Base-by-base conservation (phyloP, 2,113 vertebrate genomes). In the Saiga tatarica region DNA sequence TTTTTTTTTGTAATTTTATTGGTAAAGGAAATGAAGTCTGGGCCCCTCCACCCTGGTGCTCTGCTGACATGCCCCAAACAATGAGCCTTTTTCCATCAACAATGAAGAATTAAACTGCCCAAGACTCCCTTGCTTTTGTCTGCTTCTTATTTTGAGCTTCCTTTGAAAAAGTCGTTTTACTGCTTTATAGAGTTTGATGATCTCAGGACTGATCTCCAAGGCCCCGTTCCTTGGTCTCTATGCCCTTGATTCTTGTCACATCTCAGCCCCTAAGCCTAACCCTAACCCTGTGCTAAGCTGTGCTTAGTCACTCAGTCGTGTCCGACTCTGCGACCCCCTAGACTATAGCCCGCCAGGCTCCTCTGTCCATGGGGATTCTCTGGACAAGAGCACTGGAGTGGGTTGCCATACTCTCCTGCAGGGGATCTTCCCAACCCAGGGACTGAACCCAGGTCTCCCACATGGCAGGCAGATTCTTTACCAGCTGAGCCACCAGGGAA, bases 1-100 rank as follows among this genome's bases (percentile, higher is more conserved):
- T 76, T 62, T 50, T 36, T 79, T 36, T 9, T n/a, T 3, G 21
- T 83, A 10, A 89, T 57, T 85, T 93, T 95, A 95, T 96, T 91
- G 91, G 95, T 64, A 95, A 97, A 97, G 97, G 98, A 98, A 98
- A 79, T 53, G 88, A 89, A 95, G 94, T 64, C 94, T 93, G 95
- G 88, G 97, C 83, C 88, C 67, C 93, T 97, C 93, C 55, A 21
- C 78, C 79, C 86, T 1, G 14, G 53, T 53, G 45, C 95, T 60
- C 42, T 2, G 28, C 64, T 30, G 95, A 96, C 71, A 53, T 7
- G 50, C 94, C 85, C 67, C 84, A 52, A 94, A 98, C 94, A 97
- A 94, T 28, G 78, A 92, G 53, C 91, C 30, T 33, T 95, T 97
- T 88, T 76, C 94, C 86, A 93, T 82, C 30, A 30, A 97, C 97